Percentiles rank a stretch among this genome's conserved stretches.
These are phyloP conservation scores for Epistrophella euchroma DNA, from an alignment of 2,888 invertebrate genomes.

Conservation along the genomic window DNA sequence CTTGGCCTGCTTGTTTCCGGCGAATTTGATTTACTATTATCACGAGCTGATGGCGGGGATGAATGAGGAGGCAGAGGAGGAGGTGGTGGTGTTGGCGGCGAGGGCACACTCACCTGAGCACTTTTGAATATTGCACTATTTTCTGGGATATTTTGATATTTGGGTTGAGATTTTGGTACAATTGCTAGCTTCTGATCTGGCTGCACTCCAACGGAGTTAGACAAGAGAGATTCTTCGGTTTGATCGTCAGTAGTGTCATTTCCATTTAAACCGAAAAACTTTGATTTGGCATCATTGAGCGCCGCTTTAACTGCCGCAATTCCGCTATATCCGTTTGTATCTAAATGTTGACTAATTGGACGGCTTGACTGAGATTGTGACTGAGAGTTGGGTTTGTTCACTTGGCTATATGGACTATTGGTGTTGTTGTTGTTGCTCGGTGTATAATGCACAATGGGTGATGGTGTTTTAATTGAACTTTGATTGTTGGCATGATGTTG, in stretches of 20 bases:
- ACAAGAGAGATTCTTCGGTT: slow-evolving; percentile 50
- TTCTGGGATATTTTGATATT: slow-evolving; percentile 81
- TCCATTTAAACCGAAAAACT: slow-evolving; percentile 83
- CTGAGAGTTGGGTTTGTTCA: slow-evolving; percentile 55
- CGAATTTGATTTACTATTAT: slow-evolving; percentile 42
- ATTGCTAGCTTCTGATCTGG: slow-evolving; percentile 70
- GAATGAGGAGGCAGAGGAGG: slow-evolving; percentile 62
- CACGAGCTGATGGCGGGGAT: slow-evolving; percentile 67
- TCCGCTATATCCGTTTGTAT: slow-evolving; percentile 78
- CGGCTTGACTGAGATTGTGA: slow-evolving; percentile 52
- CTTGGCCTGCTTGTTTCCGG: slow-evolving; percentile 61
- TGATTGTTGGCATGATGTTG: slow-evolving; percentile 54
- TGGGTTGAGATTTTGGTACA: slow-evolving; percentile 77
- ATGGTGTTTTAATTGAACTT: slow-evolving; percentile 57
- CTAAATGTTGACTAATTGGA: slow-evolving; percentile 80
- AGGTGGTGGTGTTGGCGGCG: slow-evolving; percentile 61
- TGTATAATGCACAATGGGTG: slow-evolving; percentile 56
- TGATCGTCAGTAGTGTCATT: slow-evolving; percentile 67
- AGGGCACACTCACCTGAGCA: slow-evolving; percentile 52
- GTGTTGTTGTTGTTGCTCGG: slow-evolving; percentile 57
- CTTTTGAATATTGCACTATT: slow-evolving; percentile 79
- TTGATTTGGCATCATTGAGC: slow-evolving; percentile 83
- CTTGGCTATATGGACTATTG: slow-evolving; percentile 61
- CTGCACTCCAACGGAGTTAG: slow-evolving; percentile 51
- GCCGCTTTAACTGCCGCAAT: slow-evolving; percentile 83